These are phyloP conservation scores for Brachyalestes nurse DNA, from an alignment of 2,797 vertebrate genomes.

Conservation along the genomic window DNA sequence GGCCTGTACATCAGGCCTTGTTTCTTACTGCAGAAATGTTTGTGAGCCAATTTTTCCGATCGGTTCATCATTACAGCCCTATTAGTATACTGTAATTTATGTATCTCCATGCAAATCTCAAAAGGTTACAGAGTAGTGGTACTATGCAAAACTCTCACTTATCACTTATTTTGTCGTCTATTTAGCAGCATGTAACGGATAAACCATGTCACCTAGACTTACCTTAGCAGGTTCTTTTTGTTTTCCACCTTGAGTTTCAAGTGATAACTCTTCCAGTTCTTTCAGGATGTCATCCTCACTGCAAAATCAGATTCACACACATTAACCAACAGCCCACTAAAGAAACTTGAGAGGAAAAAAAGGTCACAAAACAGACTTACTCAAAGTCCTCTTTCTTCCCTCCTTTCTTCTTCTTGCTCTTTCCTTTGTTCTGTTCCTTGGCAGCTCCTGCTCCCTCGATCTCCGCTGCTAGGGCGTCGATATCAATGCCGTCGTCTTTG, in stretches of 20 bases:
- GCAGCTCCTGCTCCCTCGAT: slow-evolving; percentile 89
- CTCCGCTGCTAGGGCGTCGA: slow-evolving; percentile 88
- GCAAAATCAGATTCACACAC: slow-evolving; percentile 37
- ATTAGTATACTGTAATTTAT: too few relatives aligned
- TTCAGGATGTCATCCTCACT: slow-evolving; percentile 97
- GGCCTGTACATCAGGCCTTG: too few relatives aligned
- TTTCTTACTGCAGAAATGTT: too few relatives aligned
- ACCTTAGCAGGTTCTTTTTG: slow-evolving; percentile 53
- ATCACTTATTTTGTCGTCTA: background rate
- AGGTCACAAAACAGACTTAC: slow-evolving; percentile 67
- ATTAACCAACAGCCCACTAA: background rate
- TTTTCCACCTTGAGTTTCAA: slow-evolving; percentile 87
- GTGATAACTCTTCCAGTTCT: slow-evolving; percentile 90
- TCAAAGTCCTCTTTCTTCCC: slow-evolving; percentile 86
- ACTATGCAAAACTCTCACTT: background rate
- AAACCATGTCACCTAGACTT: background rate
- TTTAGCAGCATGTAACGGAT: background rate
- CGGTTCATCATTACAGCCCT: too few relatives aligned
- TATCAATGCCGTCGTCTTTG: slow-evolving; percentile 86
- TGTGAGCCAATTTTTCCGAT: too few relatives aligned
- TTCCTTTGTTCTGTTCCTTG: slow-evolving; percentile 86
- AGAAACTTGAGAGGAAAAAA: background rate
- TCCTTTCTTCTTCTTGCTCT: slow-evolving; percentile 83
- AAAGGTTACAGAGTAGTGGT: too few relatives aligned
- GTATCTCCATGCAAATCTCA: too few relatives aligned